phyloP scores from a whole-genome alignment of 2,113 vertebrate genomes.

The Sminthopsis crassicaudata region DNA sequence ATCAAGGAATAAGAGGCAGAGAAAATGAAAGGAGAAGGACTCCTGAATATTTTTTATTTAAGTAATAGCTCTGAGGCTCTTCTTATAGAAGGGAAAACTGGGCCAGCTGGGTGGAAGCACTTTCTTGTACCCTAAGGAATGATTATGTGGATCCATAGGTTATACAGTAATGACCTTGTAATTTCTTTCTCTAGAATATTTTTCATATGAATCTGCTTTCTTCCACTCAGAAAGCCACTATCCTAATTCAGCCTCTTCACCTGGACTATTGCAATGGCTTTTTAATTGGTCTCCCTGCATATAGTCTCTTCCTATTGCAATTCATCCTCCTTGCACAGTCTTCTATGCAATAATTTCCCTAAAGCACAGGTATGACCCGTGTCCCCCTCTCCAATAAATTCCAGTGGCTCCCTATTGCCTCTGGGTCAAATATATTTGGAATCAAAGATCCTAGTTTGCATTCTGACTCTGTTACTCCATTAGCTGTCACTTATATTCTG shows the following conservation, averaged over 20 bases:
- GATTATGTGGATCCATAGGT: neutral
- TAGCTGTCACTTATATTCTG: neutral
- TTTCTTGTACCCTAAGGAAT: neutral
- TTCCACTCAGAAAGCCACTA: neutral
- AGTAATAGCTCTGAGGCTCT: neutral
- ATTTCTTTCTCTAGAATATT: neutral
- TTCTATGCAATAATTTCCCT: neutral
- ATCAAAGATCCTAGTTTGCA: neutral
- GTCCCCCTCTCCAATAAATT: neutral
- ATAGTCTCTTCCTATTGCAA: neutral
- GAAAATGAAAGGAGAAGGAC: neutral
- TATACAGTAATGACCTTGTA: neutral
- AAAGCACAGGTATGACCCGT: neutral
- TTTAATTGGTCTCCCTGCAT: neutral
- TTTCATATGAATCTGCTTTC: neutral
- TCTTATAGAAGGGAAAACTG: neutral
- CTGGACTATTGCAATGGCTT: neutral
- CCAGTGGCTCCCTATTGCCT: neutral
- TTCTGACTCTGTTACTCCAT: neutral
- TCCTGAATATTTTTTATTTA: neutral
- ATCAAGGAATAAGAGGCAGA: neutral
- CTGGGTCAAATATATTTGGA: neutral
- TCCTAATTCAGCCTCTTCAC: neutral
- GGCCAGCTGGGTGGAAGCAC: neutral
- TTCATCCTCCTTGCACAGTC: neutral